A percentile compares a stretch with the other conserved stretches of the same genome.
Evolutionary conservation across 1,140 invertebrate species (phyloP).

Genomic region (Drosophila nebulosa): DNA sequence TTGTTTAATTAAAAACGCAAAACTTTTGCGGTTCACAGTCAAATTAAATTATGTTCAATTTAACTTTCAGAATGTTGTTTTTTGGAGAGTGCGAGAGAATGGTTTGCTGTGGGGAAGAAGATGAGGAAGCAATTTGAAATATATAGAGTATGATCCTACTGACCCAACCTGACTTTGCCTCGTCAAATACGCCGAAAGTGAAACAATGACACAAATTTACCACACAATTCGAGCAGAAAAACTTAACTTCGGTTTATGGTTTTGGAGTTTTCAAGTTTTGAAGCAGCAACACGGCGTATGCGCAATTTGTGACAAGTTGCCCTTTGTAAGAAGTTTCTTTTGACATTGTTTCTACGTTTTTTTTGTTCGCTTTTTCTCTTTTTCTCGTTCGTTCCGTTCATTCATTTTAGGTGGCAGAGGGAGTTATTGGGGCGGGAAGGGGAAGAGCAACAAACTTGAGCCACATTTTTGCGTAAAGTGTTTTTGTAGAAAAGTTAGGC

Average conservation of each 20-base stretch:
- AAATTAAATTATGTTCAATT: slow-evolving; percentile 61
- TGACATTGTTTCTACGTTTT: slow-evolving; percentile 55
- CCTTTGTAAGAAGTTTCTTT: slow-evolving; percentile 48
- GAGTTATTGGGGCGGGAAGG: not conserved
- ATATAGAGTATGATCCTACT: slow-evolving; percentile 30
- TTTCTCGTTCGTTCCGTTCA: not conserved
- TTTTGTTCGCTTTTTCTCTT: slow-evolving; percentile 22
- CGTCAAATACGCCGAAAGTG: slow-evolving; percentile 46
- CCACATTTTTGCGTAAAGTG: slow-evolving; percentile 43
- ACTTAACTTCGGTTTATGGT: slow-evolving; percentile 47
- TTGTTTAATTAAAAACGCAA: slow-evolving; percentile 59
- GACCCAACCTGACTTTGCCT: slow-evolving; percentile 46
- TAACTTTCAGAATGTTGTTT: slow-evolving; percentile 28
- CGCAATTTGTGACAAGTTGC: slow-evolving; percentile 54
- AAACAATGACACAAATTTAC: slow-evolving; percentile 49
- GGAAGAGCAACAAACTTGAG: slow-evolving; percentile 18
- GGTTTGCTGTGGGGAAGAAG: not conserved
- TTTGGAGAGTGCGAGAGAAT: not conserved
- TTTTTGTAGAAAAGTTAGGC: slow-evolving; percentile 40
- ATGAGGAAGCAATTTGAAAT: slow-evolving; percentile 31
- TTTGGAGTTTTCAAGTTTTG: slow-evolving; percentile 26
- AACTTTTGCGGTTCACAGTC: slow-evolving; percentile 55
- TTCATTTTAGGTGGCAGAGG: not conserved
- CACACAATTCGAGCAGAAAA: slow-evolving; percentile 2
- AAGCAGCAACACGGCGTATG: slow-evolving; percentile 42